Evolutionary conservation across 2,888 invertebrate genomes (phyloP).

Genomic region (Diploptera punctata): DNA sequence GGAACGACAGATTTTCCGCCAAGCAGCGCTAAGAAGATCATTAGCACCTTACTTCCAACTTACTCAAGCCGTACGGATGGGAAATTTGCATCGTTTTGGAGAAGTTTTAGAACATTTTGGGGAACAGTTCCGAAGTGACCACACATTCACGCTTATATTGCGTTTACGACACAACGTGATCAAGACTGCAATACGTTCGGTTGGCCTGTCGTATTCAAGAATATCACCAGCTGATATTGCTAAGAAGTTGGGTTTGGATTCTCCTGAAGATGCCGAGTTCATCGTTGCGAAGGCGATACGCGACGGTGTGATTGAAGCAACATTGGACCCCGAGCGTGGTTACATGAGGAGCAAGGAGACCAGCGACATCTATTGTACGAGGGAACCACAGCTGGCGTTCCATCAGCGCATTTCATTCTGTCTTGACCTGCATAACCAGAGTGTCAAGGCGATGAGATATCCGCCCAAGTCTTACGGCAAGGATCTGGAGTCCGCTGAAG

Average conservation of each 20-base stretch:
- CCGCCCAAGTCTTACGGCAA: constrained; percentile 99
- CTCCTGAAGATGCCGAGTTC: constrained; percentile 97
- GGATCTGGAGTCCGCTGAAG: constrained; percentile 96
- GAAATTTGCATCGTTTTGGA: constrained; percentile 92
- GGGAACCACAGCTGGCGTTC: constrained; percentile 95
- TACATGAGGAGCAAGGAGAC: constrained; percentile 98
- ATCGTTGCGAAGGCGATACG: constrained; percentile 98
- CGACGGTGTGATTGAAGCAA: constrained; percentile 98
- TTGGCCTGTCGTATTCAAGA: constrained; percentile 94
- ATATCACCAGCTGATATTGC: constrained; percentile 97
- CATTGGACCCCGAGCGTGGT: constrained; percentile 92
- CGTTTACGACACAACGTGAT: constrained; percentile 98
- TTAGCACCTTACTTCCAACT: constrained; percentile 96
- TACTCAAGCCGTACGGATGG: constrained; percentile 95
- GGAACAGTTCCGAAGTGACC: constrained; percentile 90
- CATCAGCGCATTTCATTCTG: constrained; percentile 98
- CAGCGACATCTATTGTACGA: constrained; percentile 94
- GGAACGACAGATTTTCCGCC: constrained; percentile 93
- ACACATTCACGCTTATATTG: constrained; percentile 95
- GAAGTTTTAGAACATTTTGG: constrained; percentile 92
- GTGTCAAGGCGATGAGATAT: constrained; percentile 99
- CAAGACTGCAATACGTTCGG: constrained; percentile 96
- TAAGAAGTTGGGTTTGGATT: constrained; percentile 90
- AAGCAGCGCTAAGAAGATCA: constrained; percentile 86
- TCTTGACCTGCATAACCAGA: constrained; percentile 96